Evolutionary conservation across 2,113 vertebrate genomes (phyloP), one percentile per base, ranked within the genome.

Genomic region (Polyodon spathula): DNA sequence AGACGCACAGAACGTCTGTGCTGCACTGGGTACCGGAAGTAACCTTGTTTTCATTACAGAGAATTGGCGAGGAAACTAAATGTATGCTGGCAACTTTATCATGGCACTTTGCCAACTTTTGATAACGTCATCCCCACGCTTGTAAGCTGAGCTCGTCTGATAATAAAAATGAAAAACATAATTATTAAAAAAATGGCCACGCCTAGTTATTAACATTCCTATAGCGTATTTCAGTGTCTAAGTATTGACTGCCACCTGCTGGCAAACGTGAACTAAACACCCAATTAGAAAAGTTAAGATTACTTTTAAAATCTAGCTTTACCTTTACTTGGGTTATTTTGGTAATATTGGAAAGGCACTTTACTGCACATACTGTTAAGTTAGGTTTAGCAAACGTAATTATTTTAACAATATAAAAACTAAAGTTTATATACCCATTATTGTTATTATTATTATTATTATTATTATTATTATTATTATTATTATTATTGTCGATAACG

Each of bases 21-120:
- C 15, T 57, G 62, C 58, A 68, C 73, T n/a, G n/a, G n/a, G 68
- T 72, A 73, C 84, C 85, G 82, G 83, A 88, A 87, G 82, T 81
- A 48, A 53, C 60, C 54, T 66, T 66, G 55, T 65, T 77, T 74
- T 71, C 64, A 73, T 58, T 65, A 60, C 42, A 5, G 55, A 66
- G 42, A 40, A 17, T 27, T 2, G 16, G 40, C 44, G 37, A 6
- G 8, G 17, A 40, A 10, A 8, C 6, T 12, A 41, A 27, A 39
- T 7, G 6, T 40, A 56, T 54, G 41, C 42, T 6, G 46, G 46
- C 4, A 12, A 50, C 46, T 12, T n/a, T n/a, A n/a, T n/a, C n/a
- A n/a, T n/a, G n/a, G n/a, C n/a, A n/a, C 46, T 7, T 12, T 50
- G 46, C 11, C n/a, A 11, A 14, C n/a, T 50, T 50, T 4, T 4